Evolutionary conservation across 2,888 invertebrate genomes (phyloP).

Genomic region (Chrysina gloriosa): DNA sequence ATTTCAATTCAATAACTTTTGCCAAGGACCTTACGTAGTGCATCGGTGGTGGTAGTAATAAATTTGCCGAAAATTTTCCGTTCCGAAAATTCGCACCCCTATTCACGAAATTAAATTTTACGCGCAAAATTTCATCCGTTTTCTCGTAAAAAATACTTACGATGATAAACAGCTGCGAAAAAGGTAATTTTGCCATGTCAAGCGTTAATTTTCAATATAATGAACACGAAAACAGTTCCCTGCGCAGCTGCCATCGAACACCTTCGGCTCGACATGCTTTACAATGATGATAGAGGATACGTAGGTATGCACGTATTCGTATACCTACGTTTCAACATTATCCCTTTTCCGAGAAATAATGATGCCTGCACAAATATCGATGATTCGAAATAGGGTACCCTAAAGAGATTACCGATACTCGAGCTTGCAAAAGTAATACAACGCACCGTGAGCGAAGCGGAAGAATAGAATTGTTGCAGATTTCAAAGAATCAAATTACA

Average conservation of each 20-base stretch:
- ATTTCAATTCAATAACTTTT: no score
- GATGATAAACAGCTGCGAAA: constrained; percentile 24
- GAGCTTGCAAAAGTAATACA: background rate
- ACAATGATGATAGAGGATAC: background rate
- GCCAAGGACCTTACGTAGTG: no score
- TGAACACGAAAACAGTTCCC: constrained; percentile 21
- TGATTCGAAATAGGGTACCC: background rate
- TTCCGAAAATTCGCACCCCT: no score
- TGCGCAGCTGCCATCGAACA: constrained; percentile 26
- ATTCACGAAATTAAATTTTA: background rate
- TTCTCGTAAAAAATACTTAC: constrained; percentile 4
- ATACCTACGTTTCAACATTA: background rate
- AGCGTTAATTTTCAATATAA: constrained; percentile 36
- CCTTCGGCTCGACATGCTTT: background rate
- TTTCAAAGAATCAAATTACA: no score
- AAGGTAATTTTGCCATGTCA: constrained; percentile 34
- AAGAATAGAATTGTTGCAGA: no score
- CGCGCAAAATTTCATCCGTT: background rate
- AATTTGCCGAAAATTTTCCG: no score
- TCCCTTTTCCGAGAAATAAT: constrained; percentile 24
- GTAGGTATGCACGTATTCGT: background rate
- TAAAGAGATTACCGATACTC: no score
- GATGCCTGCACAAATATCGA: background rate
- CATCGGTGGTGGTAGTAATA: no score
- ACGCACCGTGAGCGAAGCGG: background rate